Evolutionary conservation across 1,140 invertebrate species (phyloP), one percentile per base, ranked within the genome.

Genomic region (Apolygus lucorum): DNA sequence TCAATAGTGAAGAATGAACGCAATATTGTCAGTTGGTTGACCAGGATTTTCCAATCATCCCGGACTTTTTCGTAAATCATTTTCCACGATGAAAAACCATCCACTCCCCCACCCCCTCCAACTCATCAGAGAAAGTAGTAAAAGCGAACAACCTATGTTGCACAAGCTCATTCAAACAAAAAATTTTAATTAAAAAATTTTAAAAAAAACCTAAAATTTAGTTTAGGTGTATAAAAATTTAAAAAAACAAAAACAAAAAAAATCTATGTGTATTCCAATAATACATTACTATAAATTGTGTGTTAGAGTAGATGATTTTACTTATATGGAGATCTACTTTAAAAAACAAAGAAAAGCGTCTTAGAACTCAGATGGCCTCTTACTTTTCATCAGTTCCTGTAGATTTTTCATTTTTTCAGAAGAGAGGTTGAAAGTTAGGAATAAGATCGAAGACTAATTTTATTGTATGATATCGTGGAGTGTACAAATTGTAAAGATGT

Each of bases 401-500:
- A 42, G 34, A 8, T 42, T 42, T 42, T 42, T 42, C 34, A 42
- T 17, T 4, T 42, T 42, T 42, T 17, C 4, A 42, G 34, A 42
- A 42, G 34, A 42, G 34, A 17, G 34, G 34, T 8, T 8, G 34
- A 42, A 42, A 4, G 34, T 4, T 42, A 42, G 34, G 34, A 17
- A 42, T 42, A 42, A 42, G 17, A 8, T 42, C 17, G 34, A 42
- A 42, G 34, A 42, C 34, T 42, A 42, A 42, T 42, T 42, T 42
- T 17, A 42, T 42, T 42, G 34, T 42, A 42, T 8, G 34, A 42
- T 42, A n/a, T n/a, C n/a, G 34, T 42, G 22, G 54, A 59, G 22
- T 59, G 54, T 59, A 59, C 54, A 59, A 59, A 59, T 59, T 59
- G 54, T 59, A 59, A 59, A 59, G 54, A 59, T 59, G 54, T 59